These are phyloP conservation scores for Ochotona curzoniae DNA, from an alignment of 2,113 vertebrate genomes.

Conservation along the genomic window DNA sequence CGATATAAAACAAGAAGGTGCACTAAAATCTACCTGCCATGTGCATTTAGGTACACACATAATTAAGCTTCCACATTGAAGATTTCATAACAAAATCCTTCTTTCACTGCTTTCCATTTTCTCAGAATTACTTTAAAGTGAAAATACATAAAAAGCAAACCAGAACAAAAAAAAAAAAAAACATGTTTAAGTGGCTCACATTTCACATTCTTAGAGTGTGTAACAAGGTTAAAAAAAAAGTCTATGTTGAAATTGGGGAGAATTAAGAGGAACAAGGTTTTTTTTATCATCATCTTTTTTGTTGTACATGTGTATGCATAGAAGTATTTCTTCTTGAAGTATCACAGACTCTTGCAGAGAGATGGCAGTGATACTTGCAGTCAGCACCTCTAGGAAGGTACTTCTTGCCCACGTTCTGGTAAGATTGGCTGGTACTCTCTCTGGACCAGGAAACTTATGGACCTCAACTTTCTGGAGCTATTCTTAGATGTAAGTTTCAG, in stretches of 20 bases:
- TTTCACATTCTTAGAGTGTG: conserved; percentile 20
- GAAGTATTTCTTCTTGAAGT: neutral
- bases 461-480: neutral
- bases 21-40: neutral
- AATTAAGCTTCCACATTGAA: neutral
- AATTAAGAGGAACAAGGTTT: neutral
- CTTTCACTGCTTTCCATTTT: conserved; percentile 49
- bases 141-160: conserved; percentile 18
- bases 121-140: conserved; percentile 24
- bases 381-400: neutral
- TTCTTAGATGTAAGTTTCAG: neutral
- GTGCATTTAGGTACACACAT: neutral
- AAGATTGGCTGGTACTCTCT: neutral
- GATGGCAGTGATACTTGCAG: neutral
- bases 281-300: neutral
- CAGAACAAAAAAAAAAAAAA: conserved; percentile 14
- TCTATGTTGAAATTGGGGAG: neutral
- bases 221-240: neutral
- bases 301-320: neutral
- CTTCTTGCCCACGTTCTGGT: neutral
- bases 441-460: neutral
- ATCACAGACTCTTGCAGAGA: neutral
- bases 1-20: neutral
- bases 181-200: conserved; percentile 2
- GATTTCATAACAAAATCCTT: conserved; percentile 48